Conservation (phyloP, 2,113 vertebrate genomes). For the Menura novaehollandiae region DNA sequence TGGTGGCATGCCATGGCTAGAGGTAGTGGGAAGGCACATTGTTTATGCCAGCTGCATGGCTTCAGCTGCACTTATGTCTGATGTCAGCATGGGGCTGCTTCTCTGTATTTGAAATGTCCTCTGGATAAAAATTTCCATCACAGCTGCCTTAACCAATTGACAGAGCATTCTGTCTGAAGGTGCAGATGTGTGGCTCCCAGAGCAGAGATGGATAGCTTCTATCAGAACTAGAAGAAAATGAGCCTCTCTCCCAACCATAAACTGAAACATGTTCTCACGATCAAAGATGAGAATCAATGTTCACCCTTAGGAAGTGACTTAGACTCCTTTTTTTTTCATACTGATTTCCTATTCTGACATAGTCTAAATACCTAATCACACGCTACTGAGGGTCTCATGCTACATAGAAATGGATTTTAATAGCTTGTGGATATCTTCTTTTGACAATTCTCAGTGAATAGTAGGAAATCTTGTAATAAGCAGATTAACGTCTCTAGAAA, state of each 20-base stretch:
- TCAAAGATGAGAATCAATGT: background rate
- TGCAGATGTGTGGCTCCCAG: conserved; percentile 10
- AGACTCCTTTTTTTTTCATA: background rate
- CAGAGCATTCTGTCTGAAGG: conserved; percentile 19
- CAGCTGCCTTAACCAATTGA: conserved; percentile 39
- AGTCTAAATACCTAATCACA: background rate
- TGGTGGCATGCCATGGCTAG: background rate
- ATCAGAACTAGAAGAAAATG: background rate
- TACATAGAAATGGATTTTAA: background rate
- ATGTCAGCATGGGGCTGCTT: conserved; percentile 16
- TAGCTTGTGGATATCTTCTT: background rate
- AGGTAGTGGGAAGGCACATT: background rate
- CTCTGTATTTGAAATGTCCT: conserved; percentile 31
- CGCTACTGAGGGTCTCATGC: background rate
- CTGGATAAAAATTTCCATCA: conserved; percentile 47
- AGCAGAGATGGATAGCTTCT: conserved; percentile 24
- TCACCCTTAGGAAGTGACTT: background rate
- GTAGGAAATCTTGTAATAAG: background rate
- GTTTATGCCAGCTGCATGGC: background rate
- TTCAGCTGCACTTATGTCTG: background rate
- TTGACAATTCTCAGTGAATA: background rate
- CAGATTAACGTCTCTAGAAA: background rate
- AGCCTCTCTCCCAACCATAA: conserved; percentile 3
- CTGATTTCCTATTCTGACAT: background rate
- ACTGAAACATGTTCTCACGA: background rate